Percentiles rank a stretch among this genome's conserved stretches.
These are phyloP conservation scores for Lepus townsendii DNA, from an alignment of 2,797 vertebrate species.

Conservation along the genomic window DNA sequence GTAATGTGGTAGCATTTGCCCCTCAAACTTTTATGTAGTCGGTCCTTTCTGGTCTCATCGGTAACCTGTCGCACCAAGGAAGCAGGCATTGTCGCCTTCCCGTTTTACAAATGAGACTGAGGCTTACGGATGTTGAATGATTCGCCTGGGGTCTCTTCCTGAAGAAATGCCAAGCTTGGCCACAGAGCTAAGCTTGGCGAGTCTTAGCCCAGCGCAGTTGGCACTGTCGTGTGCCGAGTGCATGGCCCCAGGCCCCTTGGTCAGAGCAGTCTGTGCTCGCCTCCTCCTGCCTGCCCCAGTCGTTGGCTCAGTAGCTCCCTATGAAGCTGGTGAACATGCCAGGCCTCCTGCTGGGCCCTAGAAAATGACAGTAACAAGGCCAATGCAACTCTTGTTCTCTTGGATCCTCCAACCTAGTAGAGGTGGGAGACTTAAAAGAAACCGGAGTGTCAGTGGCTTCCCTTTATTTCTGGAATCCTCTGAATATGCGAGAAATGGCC, in stretches of 20 bases:
- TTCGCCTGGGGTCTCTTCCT: neutral
- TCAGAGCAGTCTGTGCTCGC: neutral
- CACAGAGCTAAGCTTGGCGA: neutral
- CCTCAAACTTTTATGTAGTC: neutral
- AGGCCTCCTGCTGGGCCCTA: neutral
- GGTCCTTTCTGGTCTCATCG: neutral
- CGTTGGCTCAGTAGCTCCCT: neutral
- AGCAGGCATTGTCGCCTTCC: neutral
- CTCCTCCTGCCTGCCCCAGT: neutral
- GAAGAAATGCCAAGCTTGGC: neutral
- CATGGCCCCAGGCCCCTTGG: neutral
- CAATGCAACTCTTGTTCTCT: neutral
- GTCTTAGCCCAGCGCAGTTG: too few species aligned
- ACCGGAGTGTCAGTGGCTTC: neutral
- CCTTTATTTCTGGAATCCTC: neutral
- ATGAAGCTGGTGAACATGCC: neutral
- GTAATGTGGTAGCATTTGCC: neutral
- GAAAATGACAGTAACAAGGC: neutral
- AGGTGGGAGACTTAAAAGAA: neutral
- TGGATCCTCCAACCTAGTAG: neutral
- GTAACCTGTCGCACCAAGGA: neutral
- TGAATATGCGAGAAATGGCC: neutral
- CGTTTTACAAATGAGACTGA: constrained; percentile 9
- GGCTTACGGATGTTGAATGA: neutral
- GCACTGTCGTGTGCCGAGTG: neutral